Conservation (phyloP, 2,888 invertebrate genomes). For the Synanthedon vespiformis region DNA sequence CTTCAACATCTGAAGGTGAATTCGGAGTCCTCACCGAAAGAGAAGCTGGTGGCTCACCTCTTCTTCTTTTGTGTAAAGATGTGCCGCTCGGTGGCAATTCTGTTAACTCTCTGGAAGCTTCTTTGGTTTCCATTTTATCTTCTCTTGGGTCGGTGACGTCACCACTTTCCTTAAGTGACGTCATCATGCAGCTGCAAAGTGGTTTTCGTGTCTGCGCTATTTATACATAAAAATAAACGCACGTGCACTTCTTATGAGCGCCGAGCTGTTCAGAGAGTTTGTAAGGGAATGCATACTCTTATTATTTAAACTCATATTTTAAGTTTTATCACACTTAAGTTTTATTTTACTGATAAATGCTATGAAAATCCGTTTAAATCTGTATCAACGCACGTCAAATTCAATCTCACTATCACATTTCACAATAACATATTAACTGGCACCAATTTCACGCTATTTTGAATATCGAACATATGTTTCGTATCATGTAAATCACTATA, state of each 20-base stretch:
- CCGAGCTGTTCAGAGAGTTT: conserved; percentile 25
- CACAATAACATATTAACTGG: not conserved
- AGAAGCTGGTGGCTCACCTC: conserved; percentile 53
- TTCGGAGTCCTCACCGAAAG: conserved; percentile 48
- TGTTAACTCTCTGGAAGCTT: conserved; percentile 28
- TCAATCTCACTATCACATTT: not conserved
- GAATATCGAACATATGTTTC: not conserved
- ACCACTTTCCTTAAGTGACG: conserved; percentile 44
- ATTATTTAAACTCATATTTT: not conserved
- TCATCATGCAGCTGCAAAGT: conserved; percentile 33
- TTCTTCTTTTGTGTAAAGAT: conserved; percentile 54
- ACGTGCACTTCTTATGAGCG: conserved; percentile 29
- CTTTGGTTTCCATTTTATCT: conserved; percentile 17
- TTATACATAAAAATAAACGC: conserved; percentile 61
- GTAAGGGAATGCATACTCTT: conserved; percentile 50
- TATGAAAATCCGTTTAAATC: not conserved
- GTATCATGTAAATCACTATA: not conserved
- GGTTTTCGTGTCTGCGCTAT: conserved; percentile 39
- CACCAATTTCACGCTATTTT: not conserved
- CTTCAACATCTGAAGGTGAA: conserved; percentile 53
- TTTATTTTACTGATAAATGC: not conserved
- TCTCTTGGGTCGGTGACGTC: conserved; percentile 32
- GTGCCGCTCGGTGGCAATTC: conserved; percentile 55
- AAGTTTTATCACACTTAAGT: not conserved
- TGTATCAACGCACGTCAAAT: not conserved